These are phyloP conservation scores for Stercorarius parasiticus DNA, from an alignment of 2,113 vertebrate species.

Conservation along the genomic window DNA sequence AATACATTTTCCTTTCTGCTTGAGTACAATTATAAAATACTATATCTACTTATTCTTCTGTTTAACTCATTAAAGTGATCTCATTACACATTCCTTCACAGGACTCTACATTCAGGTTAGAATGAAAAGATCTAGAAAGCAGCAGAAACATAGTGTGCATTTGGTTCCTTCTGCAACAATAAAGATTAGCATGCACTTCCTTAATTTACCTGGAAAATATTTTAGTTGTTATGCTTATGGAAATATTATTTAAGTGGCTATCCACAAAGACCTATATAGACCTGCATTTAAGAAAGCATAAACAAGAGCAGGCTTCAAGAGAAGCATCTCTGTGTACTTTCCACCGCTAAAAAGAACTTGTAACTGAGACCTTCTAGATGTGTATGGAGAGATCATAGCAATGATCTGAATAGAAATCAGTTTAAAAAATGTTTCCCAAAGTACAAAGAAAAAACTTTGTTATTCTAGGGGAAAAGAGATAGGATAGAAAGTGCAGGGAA, in stretches of 20 bases:
- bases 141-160: background rate
- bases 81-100: background rate
- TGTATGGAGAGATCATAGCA: background rate
- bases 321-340: background rate
- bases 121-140: background rate
- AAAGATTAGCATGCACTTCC: background rate
- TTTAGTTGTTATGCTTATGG: slow-evolving; percentile 2
- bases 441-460: background rate
- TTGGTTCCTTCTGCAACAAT: background rate
- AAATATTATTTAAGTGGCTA: background rate
- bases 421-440: background rate
- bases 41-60: background rate
- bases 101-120: background rate
- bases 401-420: background rate
- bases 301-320: slow-evolving; percentile 5
- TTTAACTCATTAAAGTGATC: slow-evolving; percentile 13
- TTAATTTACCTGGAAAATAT: slow-evolving; percentile 6
- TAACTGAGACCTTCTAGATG: background rate
- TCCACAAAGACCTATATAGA: background rate
- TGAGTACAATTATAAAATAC: background rate
- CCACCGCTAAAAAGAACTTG: background rate
- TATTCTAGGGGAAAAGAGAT: background rate
- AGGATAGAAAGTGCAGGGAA: background rate
- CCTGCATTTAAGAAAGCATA: background rate
- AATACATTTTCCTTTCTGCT: slow-evolving; percentile 17